These are phyloP conservation scores for Caenorhabditis sp. DNA, from an alignment of 2,888 invertebrate genomes.

Conservation along the genomic window DNA sequence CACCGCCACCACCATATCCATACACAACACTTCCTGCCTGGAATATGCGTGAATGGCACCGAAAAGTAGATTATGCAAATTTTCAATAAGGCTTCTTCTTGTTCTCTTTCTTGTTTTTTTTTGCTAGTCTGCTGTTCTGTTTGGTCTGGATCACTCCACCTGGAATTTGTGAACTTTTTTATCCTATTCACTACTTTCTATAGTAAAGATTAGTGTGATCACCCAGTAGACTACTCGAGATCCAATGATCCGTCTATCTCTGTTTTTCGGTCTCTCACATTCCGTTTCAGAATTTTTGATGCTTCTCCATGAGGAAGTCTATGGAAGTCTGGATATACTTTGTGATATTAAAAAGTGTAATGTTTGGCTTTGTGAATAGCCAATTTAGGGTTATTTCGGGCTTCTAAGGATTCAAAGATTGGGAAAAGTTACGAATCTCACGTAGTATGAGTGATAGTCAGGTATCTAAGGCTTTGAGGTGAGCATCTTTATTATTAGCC, in stretches of 20 bases:
- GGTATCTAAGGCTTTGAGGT: too few relatives aligned
- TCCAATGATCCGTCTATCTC: conserved; percentile 8
- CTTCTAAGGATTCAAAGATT: background rate
- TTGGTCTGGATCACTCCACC: background rate
- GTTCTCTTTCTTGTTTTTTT: too few relatives aligned
- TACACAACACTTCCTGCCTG: conserved; percentile 1
- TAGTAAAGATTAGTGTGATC: conserved; percentile 7
- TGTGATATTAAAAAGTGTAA: conserved; percentile 14
- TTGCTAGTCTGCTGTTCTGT: conserved; percentile 25
- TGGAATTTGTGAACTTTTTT: conserved; percentile 10
- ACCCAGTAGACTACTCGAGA: background rate
- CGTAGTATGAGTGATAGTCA: too few relatives aligned
- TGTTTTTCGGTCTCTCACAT: conserved; percentile 9
- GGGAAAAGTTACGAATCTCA: background rate
- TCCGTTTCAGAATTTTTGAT: background rate
- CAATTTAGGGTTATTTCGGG: background rate
- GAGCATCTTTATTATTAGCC: too few relatives aligned
- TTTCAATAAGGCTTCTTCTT: conserved; percentile 37
- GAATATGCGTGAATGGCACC: conserved; percentile 28
- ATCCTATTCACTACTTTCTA: background rate
- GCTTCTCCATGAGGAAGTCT: conserved; percentile 3
- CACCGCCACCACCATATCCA: background rate
- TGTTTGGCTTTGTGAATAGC: background rate
- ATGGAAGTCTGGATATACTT: conserved; percentile 18
- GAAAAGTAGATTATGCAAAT: conserved; percentile 45